phyloP scores from a whole-genome alignment of 2,797 vertebrate genomes.

The Scolopax rusticola region DNA sequence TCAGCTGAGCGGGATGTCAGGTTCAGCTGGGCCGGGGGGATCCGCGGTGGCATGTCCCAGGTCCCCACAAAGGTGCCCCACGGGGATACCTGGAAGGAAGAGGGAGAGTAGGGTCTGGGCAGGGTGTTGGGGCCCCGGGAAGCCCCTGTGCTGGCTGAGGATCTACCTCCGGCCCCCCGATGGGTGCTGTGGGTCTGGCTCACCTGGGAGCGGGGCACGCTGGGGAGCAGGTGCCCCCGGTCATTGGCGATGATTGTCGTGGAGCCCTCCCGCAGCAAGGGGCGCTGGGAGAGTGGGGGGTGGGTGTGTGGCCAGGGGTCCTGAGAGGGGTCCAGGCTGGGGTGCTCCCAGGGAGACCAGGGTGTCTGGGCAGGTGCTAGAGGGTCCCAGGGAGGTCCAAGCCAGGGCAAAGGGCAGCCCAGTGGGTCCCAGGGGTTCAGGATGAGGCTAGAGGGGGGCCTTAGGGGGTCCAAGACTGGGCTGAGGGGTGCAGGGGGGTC shows the following conservation, averaged over 20 bases:
- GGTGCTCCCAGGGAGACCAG: too few relatives aligned
- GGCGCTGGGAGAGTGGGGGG: slow-evolving; percentile 65
- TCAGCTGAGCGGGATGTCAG: slow-evolving; percentile 62
- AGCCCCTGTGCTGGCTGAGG: rapidly evolving
- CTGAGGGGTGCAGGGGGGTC: neutral
- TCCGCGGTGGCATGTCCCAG: slow-evolving; percentile 77
- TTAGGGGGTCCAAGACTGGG: too few relatives aligned
- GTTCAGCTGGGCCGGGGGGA: slow-evolving; percentile 70
- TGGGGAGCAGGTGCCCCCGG: slow-evolving; percentile 85
- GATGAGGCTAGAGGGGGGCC: too few relatives aligned
- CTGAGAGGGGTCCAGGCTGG: too few relatives aligned
- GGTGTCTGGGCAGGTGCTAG: neutral
- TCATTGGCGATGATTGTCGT: slow-evolving; percentile 83
- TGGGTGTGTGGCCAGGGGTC: rapidly evolving
- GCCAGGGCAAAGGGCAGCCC: too few relatives aligned
- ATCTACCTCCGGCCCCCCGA: rapidly evolving
- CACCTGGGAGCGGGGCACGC: slow-evolving; percentile 82
- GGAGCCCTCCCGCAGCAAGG: slow-evolving; percentile 74
- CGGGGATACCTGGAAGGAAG: slow-evolving; percentile 60
- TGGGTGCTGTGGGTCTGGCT: rapidly evolving
- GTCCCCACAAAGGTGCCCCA: slow-evolving; percentile 78
- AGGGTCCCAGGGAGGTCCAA: too few relatives aligned
- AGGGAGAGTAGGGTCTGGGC: neutral
- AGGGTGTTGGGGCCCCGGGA: too few relatives aligned
- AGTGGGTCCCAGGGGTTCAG: too few relatives aligned